phyloP scores from a whole-genome alignment of 2,797 vertebrate genomes.

The Ptychobarbus kaznakovi region DNA sequence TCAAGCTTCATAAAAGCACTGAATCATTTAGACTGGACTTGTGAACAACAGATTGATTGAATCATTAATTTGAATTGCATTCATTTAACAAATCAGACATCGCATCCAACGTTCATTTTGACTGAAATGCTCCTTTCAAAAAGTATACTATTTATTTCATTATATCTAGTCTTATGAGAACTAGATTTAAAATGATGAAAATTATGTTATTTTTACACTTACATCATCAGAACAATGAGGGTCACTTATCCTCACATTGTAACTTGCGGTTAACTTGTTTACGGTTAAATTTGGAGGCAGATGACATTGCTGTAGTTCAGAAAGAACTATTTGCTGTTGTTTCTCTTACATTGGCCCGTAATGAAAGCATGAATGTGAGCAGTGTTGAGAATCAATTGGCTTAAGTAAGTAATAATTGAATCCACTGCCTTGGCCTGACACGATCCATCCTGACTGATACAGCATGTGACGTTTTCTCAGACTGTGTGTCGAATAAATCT shows the following conservation, averaged over 20 bases:
- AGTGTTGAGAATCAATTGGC: slow-evolving; percentile 14
- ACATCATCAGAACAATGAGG: neutral
- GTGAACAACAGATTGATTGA: neutral
- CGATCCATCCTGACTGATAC: neutral
- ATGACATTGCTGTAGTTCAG: slow-evolving; percentile 15
- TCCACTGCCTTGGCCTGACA: slow-evolving; percentile 9
- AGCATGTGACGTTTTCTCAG: neutral
- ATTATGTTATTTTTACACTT: neutral
- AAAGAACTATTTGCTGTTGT: slow-evolving; percentile 17
- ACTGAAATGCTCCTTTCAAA: neutral
- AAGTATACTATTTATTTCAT: neutral
- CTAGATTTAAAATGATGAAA: neutral
- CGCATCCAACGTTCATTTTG: neutral
- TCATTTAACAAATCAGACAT: neutral
- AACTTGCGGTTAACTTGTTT: slow-evolving; percentile 16
- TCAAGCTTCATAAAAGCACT: neutral
- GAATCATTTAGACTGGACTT: neutral
- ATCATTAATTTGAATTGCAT: neutral
- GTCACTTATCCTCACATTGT: slow-evolving; percentile 11
- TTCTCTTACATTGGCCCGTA: neutral
- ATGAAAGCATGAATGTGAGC: slow-evolving; percentile 16
- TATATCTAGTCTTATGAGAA: neutral
- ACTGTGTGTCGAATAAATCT: neutral
- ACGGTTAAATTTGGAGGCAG: neutral
- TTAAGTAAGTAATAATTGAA: slow-evolving; percentile 22